phyloP scores from a whole-genome alignment of 2,797 vertebrate species.

The Hyperoplus immaculatus region DNA sequence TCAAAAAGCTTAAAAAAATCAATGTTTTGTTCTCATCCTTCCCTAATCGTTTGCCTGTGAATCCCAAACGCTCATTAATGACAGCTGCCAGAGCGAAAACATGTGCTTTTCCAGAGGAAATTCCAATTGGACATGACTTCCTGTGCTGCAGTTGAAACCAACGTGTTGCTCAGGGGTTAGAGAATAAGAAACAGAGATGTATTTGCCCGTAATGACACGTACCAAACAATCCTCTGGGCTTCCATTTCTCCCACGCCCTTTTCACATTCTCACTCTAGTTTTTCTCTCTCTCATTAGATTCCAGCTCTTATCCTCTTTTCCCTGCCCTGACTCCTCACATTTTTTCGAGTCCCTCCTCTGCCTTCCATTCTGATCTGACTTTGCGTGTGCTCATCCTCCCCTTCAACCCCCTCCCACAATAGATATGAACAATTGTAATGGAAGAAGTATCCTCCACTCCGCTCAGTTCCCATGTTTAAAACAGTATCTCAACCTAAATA shows the following conservation, averaged over 20 bases:
- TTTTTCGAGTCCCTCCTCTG: constrained; percentile 13
- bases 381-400: background rate
- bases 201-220: constrained; percentile 21
- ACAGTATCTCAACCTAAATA: constrained; percentile 4
- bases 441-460: constrained; percentile 16
- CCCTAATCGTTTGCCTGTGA: constrained; percentile 1
- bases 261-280: constrained; percentile 9
- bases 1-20: background rate
- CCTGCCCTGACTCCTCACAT: constrained; percentile 4
- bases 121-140: constrained; percentile 67
- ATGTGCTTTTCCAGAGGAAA: constrained; percentile 64
- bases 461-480: constrained; percentile 20
- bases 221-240: constrained; percentile 35
- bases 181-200: background rate
- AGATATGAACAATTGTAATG: constrained; percentile 24
- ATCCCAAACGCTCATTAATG: constrained; percentile 20
- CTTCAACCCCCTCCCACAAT: background rate
- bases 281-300: constrained; percentile 15
- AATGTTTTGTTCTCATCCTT: background rate
- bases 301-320: constrained; percentile 1
- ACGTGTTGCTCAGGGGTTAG: background rate
- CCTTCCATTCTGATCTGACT: constrained; percentile 1
- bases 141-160: constrained; percentile 52
- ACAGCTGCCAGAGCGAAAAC: constrained; percentile 51
- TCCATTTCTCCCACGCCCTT: constrained; percentile 4